Evolutionary conservation across 2,113 vertebrate species (phyloP), one percentile per base, ranked within the genome.

Genomic region (Saguinus imperator): DNA sequence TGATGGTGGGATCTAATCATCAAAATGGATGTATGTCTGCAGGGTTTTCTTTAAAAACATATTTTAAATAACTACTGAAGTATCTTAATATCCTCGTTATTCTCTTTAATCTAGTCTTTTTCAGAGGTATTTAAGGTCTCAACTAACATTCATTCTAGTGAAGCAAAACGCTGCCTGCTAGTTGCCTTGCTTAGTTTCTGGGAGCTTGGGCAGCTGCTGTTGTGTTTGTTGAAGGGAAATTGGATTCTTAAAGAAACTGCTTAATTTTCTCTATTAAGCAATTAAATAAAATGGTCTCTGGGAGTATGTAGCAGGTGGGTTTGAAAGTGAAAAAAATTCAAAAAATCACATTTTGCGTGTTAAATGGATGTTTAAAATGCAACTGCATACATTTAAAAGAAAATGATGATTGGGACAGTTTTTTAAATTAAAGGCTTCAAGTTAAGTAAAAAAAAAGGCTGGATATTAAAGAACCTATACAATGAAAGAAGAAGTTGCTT

Each of bases 261-360:
- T 94, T 95, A 95, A 96, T 97, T 85, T 96, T 97, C 81, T 94
- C 95, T 96, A 94, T 96, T 97, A 98, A 96, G 88, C 88, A 96
- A 95, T 96, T 91, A 97, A 95, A 89, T 92, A 97, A 96, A 97
- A 95, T 29, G 43, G 90, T 75, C 92, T 93, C 61, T 93, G 45
- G 57, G 89, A 79, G 50, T 43, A 89, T 23, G 80, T 82, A 96
- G 92, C 94, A 96, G 94, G 97, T 97, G 87, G 82, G 35, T 66
- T 87, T 90, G 58, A 83, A 87, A 94, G 68, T 52, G 61, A 66
- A 95, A 87, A 70, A 70, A 14, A n/a, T 37, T 87, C 77, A 0
- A 11, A 91, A 96, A 93, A 95, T 91, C 52, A 81, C 21, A 3
- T 97, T 88, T 92, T 75, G 45, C 12, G 17, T 89, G 89, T 91